These are phyloP conservation scores for Carassius gibelio DNA, from an alignment of 2,113 vertebrate species.

Conservation along the genomic window DNA sequence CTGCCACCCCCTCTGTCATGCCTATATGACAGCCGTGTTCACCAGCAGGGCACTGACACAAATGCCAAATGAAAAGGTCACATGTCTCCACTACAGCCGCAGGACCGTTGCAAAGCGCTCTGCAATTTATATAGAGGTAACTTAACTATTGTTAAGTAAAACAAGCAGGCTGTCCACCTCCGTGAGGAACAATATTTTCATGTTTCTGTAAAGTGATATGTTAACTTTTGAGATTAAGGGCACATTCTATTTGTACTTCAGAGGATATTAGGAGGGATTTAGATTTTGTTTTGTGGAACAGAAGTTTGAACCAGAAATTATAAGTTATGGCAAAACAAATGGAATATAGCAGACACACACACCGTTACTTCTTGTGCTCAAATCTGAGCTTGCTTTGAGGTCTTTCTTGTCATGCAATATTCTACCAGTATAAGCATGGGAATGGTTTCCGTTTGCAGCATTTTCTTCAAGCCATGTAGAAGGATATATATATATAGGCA, in stretches of 20 bases:
- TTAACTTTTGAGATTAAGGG: neutral
- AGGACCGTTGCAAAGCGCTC: conserved; percentile 8
- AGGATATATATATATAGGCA: too few relatives aligned
- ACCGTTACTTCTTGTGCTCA: too few relatives aligned
- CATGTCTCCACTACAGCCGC: conserved; percentile 33
- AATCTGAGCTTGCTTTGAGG: too few relatives aligned
- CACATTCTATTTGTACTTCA: neutral
- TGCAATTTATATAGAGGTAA: conserved; percentile 27
- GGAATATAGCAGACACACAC: too few relatives aligned
- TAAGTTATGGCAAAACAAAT: too few relatives aligned
- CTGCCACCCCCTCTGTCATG: conserved; percentile 65
- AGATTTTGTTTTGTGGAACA: too few relatives aligned
- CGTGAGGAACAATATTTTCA: neutral
- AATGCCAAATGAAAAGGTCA: conserved; percentile 70
- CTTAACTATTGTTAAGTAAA: neutral
- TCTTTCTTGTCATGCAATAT: too few relatives aligned
- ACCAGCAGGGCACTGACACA: conserved; percentile 56
- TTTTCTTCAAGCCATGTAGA: too few relatives aligned
- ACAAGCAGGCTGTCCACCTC: neutral
- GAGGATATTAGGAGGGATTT: too few relatives aligned
- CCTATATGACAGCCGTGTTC: conserved; percentile 61
- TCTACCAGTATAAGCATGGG: too few relatives aligned
- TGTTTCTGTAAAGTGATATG: neutral
- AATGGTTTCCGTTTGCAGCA: too few relatives aligned
- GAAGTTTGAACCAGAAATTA: too few relatives aligned